These are phyloP conservation scores for Phalacrocorax brasilianus DNA, from an alignment of 2,113 vertebrate species.

Conservation along the genomic window DNA sequence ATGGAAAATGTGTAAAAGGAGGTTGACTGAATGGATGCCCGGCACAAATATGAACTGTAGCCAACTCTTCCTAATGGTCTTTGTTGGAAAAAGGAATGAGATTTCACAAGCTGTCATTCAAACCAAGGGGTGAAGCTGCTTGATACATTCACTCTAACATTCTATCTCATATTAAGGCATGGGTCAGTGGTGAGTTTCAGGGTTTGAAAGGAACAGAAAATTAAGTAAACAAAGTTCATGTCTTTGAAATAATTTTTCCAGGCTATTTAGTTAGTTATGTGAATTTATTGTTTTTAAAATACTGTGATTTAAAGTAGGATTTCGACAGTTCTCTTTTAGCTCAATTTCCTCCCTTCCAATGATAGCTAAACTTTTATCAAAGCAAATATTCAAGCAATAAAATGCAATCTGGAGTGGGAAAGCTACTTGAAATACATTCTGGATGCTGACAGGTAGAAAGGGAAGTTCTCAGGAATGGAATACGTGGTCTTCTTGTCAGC, in stretches of 20 bases:
- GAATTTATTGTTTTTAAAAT: neutral
- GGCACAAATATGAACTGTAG: neutral
- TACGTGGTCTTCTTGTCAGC: neutral
- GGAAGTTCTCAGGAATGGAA: neutral
- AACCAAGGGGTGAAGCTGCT: neutral
- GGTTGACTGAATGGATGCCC: neutral
- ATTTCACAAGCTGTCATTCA: neutral
- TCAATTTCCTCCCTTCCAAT: neutral
- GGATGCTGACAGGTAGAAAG: neutral
- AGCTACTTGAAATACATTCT: neutral
- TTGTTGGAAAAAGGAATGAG: neutral
- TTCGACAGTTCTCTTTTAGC: neutral
- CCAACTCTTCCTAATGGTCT: neutral
- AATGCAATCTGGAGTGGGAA: neutral
- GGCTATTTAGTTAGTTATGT: neutral
- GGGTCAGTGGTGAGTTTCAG: neutral
- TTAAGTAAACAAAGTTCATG: neutral
- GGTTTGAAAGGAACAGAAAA: neutral
- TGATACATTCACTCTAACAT: neutral
- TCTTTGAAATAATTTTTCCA: neutral
- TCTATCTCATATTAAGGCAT: neutral
- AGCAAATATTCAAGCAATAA: neutral
- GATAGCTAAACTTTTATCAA: neutral
- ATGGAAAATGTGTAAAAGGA: neutral
- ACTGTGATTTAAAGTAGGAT: neutral